Conservation (phyloP, 2,113 vertebrate species). For the Edolisoma coerulescens region DNA sequence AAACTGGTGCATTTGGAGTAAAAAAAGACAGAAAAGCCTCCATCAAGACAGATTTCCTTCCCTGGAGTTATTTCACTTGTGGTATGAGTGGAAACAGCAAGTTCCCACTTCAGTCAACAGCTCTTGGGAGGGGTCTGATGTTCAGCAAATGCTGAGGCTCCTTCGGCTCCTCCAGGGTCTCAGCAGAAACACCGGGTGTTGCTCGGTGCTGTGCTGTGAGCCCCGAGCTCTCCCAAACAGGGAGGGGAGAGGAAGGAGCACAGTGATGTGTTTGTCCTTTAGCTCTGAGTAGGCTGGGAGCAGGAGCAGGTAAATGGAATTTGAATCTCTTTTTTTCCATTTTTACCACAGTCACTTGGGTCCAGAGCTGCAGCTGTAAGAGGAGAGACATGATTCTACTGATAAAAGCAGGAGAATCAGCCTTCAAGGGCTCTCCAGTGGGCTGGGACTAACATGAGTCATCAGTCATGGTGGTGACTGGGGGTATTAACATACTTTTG, state of each 20-base stretch:
- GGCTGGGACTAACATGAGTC: conserved; percentile 21
- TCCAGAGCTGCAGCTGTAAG: neutral
- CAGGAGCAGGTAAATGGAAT: neutral
- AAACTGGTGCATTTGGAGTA: neutral
- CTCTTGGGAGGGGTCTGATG: neutral
- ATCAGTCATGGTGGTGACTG: conserved; percentile 8
- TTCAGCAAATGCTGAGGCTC: neutral
- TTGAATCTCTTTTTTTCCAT: neutral
- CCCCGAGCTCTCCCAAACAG: neutral
- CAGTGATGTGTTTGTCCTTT: neutral
- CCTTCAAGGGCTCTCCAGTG: conserved; percentile 30
- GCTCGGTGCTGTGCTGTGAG: neutral
- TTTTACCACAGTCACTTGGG: neutral
- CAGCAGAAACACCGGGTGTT: neutral
- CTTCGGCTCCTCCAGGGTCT: neutral
- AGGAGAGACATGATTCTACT: neutral
- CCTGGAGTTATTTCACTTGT: neutral
- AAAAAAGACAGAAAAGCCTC: neutral
- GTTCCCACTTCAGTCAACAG: conserved; percentile 24
- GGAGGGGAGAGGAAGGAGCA: neutral
- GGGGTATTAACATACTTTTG: neutral
- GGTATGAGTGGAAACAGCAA: neutral
- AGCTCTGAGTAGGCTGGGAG: neutral
- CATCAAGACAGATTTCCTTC: neutral
- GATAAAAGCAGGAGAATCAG: neutral